Percentiles rank a stretch among this genome's conserved stretches.
phyloP scores from a whole-genome alignment of 2,113 vertebrate species.

The Galbula dea region DNA sequence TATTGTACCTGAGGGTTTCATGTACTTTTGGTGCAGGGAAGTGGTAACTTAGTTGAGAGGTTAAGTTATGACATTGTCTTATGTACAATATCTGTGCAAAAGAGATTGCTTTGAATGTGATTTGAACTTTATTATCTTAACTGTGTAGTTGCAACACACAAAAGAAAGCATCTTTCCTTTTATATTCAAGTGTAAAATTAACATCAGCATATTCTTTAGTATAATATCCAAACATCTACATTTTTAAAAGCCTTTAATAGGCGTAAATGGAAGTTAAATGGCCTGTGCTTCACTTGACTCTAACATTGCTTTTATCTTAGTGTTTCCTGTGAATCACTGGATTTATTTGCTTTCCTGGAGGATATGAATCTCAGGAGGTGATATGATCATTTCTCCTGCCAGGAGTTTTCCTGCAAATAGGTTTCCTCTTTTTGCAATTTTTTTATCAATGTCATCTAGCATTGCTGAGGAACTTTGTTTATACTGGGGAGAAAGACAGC shows the following conservation, averaged over 20 bases:
- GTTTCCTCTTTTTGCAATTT: background rate
- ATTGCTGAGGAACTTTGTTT: background rate
- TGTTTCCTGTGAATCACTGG: background rate
- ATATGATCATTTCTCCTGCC: background rate
- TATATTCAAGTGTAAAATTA: background rate
- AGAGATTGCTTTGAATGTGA: background rate
- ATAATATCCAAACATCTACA: background rate
- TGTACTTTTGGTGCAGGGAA: background rate
- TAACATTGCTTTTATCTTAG: background rate
- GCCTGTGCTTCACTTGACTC: background rate
- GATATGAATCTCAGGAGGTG: background rate
- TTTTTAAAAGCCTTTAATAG: background rate
- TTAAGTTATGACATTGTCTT: background rate
- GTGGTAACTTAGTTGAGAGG: background rate
- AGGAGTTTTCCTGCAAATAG: background rate
- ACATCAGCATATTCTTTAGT: background rate
- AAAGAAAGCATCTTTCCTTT: background rate
- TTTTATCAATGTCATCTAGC: background rate
- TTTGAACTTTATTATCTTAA: background rate
- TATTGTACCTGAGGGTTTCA: background rate
- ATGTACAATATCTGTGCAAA: background rate
- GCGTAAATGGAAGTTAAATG: background rate
- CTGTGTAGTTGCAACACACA: background rate
- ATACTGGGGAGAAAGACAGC: background rate
- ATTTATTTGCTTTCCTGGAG: constrained; percentile 22